Base-by-base conservation (phyloP, 2,113 vertebrate species). In the Tragelaphus buxtoni region DNA sequence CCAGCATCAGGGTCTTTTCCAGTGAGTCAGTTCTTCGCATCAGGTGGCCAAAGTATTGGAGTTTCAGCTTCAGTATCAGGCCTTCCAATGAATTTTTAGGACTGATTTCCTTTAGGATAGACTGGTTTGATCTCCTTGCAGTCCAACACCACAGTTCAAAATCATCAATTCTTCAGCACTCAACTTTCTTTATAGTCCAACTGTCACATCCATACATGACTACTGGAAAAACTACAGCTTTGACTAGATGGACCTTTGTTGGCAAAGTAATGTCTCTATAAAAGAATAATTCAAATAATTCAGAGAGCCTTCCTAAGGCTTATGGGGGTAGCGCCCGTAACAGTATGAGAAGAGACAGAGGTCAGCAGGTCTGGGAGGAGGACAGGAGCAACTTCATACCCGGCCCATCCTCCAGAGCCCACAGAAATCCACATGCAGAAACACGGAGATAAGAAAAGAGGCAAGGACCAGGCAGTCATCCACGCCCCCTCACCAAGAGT, bases 401-500 rank as follows among this genome's bases (percentile, higher is more conserved):
- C 0, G 0, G 16, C 16, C 58, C 69, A 28, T 30, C 47, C 45
- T 69, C 55, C 49, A 35, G 2, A 82, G 83, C 32, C 42, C 17
- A 3, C 24, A 60, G 2, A 85, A 60, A 30, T 65, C n/a, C 10
- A 22, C 0, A 0, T 32, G 77, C 42, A 56, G 69, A 80, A 76
- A 18, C 60, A 39, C 0, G 3, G 35, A 84, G 20, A 22, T 14
- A 28, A 90, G 81, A 58, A 24, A 63, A 69, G 61, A 14, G 51
- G 9, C 16, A 65, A 32, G 51, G 42, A 9, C 5, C 13, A 13
- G 18, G 47, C 47, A 45, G 16, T 2, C 61, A 22, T 14, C 26
- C 1, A 0, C 1, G 0, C 35, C 35, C 56, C 65, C 65, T 72
- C 35, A 72, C 35, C 14, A 12, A 17, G 35, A 9, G 32, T 28